phyloP scores from a whole-genome alignment of 30 jellyfish, hydroid and myxozoan species.

The Cassiopea xamachana region DNA sequence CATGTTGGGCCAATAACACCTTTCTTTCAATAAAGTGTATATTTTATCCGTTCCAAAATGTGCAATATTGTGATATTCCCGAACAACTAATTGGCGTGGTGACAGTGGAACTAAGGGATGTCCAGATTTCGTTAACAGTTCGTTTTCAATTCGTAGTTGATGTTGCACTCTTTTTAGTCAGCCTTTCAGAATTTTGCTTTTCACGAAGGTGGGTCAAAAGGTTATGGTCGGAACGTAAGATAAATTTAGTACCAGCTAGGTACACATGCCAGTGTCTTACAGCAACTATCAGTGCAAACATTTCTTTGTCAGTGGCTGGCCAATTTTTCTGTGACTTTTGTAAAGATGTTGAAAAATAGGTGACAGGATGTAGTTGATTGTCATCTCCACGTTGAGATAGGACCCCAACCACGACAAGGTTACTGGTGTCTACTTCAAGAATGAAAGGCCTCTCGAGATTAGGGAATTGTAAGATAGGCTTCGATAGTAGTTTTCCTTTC shows the following conservation, averaged over 20 bases:
- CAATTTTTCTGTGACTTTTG: constrained; percentile 15
- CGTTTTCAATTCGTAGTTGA: not conserved
- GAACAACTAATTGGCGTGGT: not conserved
- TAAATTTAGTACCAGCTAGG: constrained; percentile 42
- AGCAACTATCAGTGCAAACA: constrained; percentile 31
- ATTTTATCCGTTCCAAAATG: no score
- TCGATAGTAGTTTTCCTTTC: not conserved
- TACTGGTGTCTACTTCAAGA: constrained; percentile 24
- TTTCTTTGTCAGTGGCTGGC: constrained; percentile 35
- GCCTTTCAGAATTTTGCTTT: constrained; percentile 12
- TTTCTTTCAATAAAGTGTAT: no score
- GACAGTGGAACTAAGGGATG: not conserved
- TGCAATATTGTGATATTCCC: no score
- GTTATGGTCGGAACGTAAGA: constrained; percentile 55
- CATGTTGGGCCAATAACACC: no score
- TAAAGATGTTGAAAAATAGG: constrained; percentile 41
- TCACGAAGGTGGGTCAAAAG: constrained; percentile 52
- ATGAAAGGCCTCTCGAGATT: not conserved
- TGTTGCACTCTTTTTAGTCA: constrained; percentile 34
- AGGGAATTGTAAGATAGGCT: not conserved
- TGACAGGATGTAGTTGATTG: constrained; percentile 10
- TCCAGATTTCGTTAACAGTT: not conserved
- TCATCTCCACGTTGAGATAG: constrained; percentile 8
- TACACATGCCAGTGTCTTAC: constrained; percentile 66
- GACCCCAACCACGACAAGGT: constrained; percentile 9